Evolutionary conservation across 2,797 vertebrate genomes (phyloP).

Genomic region (Kryptopterus vitreolus): DNA sequence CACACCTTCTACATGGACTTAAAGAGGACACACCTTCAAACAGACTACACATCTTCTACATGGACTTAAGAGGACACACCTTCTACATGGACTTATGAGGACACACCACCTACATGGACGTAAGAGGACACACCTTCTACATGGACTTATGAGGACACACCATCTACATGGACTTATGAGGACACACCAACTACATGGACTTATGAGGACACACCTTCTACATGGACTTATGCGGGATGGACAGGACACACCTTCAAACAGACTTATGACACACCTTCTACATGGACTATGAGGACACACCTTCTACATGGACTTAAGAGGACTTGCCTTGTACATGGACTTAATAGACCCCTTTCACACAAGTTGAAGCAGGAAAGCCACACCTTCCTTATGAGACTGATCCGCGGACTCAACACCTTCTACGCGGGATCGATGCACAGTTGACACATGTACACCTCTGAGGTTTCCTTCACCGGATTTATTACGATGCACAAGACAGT

Average conservation of each 20-base stretch:
- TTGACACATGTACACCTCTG: too few species aligned
- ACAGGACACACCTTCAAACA: too few species aligned
- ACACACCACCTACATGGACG: background rate
- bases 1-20: background rate
- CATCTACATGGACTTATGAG: too few species aligned
- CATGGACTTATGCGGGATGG: too few species aligned
- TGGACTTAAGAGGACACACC: background rate
- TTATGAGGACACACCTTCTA: background rate
- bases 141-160: too few species aligned
- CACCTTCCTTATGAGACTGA: background rate
- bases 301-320: too few species aligned
- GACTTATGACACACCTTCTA: background rate
- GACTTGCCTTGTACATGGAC: background rate
- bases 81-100: background rate
- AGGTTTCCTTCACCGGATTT: background rate
- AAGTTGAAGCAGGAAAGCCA: background rate
- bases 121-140: background rate
- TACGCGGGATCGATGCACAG: background rate
- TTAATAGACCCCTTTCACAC: too few species aligned
- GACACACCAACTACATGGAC: background rate
- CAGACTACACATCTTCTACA: too few species aligned
- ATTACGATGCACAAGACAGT: background rate
- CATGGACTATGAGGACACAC: background rate
- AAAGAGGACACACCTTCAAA: background rate
- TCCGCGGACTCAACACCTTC: background rate